phyloP scores from a whole-genome alignment of 2,888 invertebrate genomes.

The Seladonia tumulorum region DNA sequence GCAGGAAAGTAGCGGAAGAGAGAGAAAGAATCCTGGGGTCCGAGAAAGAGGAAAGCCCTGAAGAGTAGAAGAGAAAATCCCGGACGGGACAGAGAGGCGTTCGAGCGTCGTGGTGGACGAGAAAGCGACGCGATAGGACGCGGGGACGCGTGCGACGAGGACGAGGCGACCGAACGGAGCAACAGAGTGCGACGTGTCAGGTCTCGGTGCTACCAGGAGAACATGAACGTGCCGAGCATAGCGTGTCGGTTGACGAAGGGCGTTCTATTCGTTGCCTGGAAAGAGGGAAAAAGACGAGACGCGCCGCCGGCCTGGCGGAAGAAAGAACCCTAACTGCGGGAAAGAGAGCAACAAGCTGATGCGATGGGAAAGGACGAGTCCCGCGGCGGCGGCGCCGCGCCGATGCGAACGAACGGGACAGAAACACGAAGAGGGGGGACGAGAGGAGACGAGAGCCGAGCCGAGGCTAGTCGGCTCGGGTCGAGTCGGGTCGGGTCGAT shows the following conservation, averaged over 20 bases:
- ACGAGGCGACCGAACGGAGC: constrained; percentile 75
- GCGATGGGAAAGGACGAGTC: constrained; percentile 28
- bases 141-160: constrained; percentile 69
- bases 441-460: constrained; percentile 15
- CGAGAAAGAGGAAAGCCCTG: constrained; percentile 20
- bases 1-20: background rate
- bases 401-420: background rate
- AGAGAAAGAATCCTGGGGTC: background rate
- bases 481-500: constrained; percentile 34
- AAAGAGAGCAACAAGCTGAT: constrained; percentile 45
- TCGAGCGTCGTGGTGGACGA: constrained; percentile 39
- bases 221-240: constrained; percentile 74
- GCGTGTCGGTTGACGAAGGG: constrained; percentile 73
- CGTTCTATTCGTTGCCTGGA: constrained; percentile 69
- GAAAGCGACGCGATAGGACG: constrained; percentile 52
- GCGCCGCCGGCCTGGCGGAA: constrained; percentile 34
- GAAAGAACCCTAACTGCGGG: constrained; percentile 48
- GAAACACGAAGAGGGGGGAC: background rate
- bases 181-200: constrained; percentile 83
- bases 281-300: constrained; percentile 64
- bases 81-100: background rate
- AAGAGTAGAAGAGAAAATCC: constrained; percentile 14
- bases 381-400: constrained; percentile 10
- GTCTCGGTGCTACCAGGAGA: constrained; percentile 82
- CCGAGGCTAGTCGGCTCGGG: background rate